A percentile compares a stretch with the other conserved stretches of the same genome.
Evolutionary conservation across 2,797 vertebrate species (phyloP).

Genomic region (Esox masquinongy): DNA sequence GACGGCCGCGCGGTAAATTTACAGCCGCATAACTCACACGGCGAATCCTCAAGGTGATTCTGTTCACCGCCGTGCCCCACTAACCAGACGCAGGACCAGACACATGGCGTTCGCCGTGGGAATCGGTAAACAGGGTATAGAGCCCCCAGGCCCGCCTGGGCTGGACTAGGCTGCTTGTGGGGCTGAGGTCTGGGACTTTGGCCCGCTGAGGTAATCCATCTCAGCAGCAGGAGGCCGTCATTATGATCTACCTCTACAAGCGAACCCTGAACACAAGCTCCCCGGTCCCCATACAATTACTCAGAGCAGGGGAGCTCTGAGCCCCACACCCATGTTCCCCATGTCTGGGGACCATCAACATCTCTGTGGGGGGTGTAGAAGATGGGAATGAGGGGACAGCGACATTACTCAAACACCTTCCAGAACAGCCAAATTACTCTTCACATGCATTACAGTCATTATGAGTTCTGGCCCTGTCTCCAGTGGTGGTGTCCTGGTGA

Average conservation of each 20-base stretch:
- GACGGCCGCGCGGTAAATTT: neutral
- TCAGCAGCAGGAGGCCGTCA: conserved; percentile 4
- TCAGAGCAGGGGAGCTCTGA: neutral
- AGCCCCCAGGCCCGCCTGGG: neutral
- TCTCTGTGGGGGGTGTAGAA: neutral
- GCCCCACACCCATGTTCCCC: neutral
- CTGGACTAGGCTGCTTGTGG: neutral
- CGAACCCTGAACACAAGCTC: neutral
- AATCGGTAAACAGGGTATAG: neutral
- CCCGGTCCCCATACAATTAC: neutral
- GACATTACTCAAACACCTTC: neutral
- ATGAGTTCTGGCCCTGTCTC: conserved; percentile 1
- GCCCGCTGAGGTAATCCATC: conserved; percentile 2
- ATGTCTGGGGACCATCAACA: neutral
- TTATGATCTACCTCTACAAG: conserved; percentile 1
- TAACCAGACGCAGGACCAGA: conserved; percentile 8
- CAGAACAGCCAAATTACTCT: neutral
- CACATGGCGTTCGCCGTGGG: neutral
- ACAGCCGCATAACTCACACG: conserved; percentile 1
- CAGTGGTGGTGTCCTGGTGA: conserved; percentile 5
- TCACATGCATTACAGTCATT: neutral
- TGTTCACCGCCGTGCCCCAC: neutral
- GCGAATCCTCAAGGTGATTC: conserved; percentile 10
- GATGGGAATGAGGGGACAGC: neutral
- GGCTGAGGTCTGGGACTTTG: neutral